Evolutionary conservation across 2,888 invertebrate species (phyloP).

Genomic region (Polydrusus pterygomalis): DNA sequence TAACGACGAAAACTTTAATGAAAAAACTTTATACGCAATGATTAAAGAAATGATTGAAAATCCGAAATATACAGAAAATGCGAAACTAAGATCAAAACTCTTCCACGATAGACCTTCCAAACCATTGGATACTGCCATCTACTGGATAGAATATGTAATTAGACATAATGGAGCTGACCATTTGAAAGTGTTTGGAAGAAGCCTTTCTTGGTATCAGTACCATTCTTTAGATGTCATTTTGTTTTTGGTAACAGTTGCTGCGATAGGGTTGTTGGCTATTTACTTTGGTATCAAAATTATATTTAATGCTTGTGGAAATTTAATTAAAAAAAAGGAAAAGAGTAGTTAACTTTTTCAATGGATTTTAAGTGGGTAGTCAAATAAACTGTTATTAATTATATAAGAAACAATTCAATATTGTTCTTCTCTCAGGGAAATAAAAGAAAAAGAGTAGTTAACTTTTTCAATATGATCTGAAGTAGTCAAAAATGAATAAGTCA

Average conservation of each 20-base stretch:
- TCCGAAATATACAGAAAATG: constrained; percentile 30
- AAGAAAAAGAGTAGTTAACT: background rate
- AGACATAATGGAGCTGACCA: constrained; percentile 31
- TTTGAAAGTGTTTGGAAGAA: constrained; percentile 28
- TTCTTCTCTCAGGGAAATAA: too few relatives aligned
- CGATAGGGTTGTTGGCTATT: background rate
- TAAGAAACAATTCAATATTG: too few relatives aligned
- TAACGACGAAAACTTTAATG: constrained; percentile 56
- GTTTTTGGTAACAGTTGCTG: background rate
- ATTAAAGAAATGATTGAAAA: constrained; percentile 24
- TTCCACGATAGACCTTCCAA: constrained; percentile 44
- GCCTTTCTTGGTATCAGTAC: constrained; percentile 60
- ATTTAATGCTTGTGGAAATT: background rate
- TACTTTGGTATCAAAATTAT: background rate
- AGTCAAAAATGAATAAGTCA: too few relatives aligned
- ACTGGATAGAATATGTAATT: constrained; percentile 46
- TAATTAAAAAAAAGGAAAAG: background rate
- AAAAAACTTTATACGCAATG: constrained; percentile 12
- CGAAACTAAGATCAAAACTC: constrained; percentile 31
- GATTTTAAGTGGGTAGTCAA: too few relatives aligned
- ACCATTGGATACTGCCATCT: constrained; percentile 44
- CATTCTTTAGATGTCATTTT: constrained; percentile 61
- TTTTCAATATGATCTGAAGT: too few relatives aligned
- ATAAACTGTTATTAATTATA: too few relatives aligned
- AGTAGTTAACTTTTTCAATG: background rate